Percentiles rank a stretch among this genome's conserved stretches.
Evolutionary conservation across 2,113 vertebrate species (phyloP).

Genomic region (Tyto alba): DNA sequence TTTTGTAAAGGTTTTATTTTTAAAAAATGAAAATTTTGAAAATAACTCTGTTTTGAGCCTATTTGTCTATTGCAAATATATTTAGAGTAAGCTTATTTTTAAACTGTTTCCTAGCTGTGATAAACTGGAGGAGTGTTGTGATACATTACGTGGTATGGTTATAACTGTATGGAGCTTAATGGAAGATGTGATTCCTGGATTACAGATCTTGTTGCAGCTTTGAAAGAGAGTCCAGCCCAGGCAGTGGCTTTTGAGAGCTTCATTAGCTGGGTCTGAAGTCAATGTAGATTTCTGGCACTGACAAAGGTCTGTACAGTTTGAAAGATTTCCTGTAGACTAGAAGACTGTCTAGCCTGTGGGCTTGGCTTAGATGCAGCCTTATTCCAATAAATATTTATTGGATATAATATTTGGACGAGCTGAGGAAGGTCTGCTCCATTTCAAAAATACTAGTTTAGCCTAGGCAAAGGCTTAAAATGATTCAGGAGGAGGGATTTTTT

Average conservation of each 20-base stretch:
- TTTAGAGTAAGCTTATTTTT: background rate
- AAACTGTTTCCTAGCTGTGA: background rate
- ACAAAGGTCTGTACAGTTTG: background rate
- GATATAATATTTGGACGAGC: background rate
- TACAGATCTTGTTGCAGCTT: background rate
- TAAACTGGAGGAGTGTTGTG: background rate
- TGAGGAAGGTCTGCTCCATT: background rate
- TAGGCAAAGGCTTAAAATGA: background rate
- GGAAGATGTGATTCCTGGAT: background rate
- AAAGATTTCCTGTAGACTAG: constrained; percentile 30
- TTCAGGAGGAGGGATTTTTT: background rate
- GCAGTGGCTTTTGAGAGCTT: background rate
- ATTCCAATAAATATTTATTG: background rate
- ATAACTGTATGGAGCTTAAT: background rate
- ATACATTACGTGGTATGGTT: background rate
- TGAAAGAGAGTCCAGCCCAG: background rate
- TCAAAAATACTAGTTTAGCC: background rate
- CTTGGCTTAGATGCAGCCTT: constrained; percentile 16
- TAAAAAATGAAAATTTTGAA: background rate
- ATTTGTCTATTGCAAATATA: background rate
- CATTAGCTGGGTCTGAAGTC: background rate
- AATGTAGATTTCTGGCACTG: background rate
- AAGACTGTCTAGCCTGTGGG: constrained; percentile 48
- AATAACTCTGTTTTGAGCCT: background rate
- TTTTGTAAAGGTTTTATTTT: background rate